phyloP scores from a whole-genome alignment of 1,140 invertebrate genomes.

The Oedothorax gibbosus region DNA sequence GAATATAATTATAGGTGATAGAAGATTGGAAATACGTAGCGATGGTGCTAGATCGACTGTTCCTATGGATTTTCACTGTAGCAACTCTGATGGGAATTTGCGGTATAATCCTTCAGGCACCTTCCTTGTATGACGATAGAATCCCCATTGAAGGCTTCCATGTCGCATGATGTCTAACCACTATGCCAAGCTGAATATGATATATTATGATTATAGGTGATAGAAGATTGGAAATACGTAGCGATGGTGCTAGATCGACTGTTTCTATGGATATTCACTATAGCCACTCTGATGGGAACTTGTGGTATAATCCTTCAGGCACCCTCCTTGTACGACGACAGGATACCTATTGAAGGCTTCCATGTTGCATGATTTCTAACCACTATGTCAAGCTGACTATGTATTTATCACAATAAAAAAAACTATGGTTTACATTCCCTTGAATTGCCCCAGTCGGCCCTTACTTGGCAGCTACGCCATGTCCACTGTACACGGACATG shows the following conservation, averaged over 20 bases:
- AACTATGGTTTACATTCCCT: slow-evolving; percentile 18
- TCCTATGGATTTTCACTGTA: slow-evolving; percentile 96
- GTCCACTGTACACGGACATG: slow-evolving; percentile 50
- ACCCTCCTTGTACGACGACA: slow-evolving; percentile 73
- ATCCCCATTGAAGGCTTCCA: slow-evolving; percentile 80
- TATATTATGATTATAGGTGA: slow-evolving; percentile 75
- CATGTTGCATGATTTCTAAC: slow-evolving; percentile 44
- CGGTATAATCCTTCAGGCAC: slow-evolving; percentile 89
- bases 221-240: slow-evolving; percentile 99
- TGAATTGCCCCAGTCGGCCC: slow-evolving; percentile 43
- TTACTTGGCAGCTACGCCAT: slow-evolving; percentile 60
- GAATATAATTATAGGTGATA: slow-evolving; percentile 76
- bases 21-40: slow-evolving; percentile 99
- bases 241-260: slow-evolving; percentile 98
- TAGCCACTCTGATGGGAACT: slow-evolving; percentile 93
- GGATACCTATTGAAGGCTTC: slow-evolving; percentile 82
- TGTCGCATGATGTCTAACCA: slow-evolving; percentile 36
- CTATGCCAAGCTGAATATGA: background rate
- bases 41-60: slow-evolving; percentile 97
- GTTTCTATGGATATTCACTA: slow-evolving; percentile 95
- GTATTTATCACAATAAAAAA: background rate
- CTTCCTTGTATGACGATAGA: slow-evolving; percentile 74
- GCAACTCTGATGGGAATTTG: slow-evolving; percentile 92
- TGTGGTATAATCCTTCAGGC: slow-evolving; percentile 92
- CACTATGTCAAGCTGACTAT: background rate